Evolutionary conservation across 2,113 vertebrate genomes (phyloP), one percentile per base, ranked within the genome.

Genomic region (Pholis gunnellus): DNA sequence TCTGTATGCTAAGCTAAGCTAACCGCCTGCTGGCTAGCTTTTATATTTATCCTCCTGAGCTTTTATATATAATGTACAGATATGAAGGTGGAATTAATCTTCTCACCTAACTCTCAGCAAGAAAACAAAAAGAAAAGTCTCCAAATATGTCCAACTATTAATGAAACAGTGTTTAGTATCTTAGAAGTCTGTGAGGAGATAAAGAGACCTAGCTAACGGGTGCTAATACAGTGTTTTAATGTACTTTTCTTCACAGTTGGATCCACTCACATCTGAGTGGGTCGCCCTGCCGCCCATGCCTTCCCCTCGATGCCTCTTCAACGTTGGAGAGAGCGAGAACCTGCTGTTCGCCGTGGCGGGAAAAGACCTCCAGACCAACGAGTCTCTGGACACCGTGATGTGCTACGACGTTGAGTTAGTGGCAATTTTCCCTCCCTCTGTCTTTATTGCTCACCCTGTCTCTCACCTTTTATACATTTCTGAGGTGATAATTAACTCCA

Each of bases 321-420:
- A 94, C 75, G 94, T 99, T 76, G 98, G 97, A 44, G 98, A 99
- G 89, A 94, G 94, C 2, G 96, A 96, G 34, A 96, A 95, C 93
- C 95, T 96, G 87, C 93, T 99, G 85, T 99, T 97, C 61, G 97
- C 96, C 1, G 96, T 99, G 72, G 98, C 97, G 57, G 98, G 98
- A 89, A 99, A 99, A 93, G 98, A 99, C 91, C 96, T 99, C 71
- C 97, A 99, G 90, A 97, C 95, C 29, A 98, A 98, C 78, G 97
- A 97, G 89, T 98, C 98, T 0, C 93, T 99, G 71, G 98, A 99
- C 90, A 95, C 95, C 2, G 97, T 99, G 0, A 79, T 99, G 93
- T 98, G 97, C 94, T 99, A 96, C 63, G 98, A 99, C 82, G 88
- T 94, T 0, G 95, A 95, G 98, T 99, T 92, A 92, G 98, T 94